Base-by-base conservation (phyloP, 1,140 invertebrate genomes). In the Drosophila nebulosa region DNA sequence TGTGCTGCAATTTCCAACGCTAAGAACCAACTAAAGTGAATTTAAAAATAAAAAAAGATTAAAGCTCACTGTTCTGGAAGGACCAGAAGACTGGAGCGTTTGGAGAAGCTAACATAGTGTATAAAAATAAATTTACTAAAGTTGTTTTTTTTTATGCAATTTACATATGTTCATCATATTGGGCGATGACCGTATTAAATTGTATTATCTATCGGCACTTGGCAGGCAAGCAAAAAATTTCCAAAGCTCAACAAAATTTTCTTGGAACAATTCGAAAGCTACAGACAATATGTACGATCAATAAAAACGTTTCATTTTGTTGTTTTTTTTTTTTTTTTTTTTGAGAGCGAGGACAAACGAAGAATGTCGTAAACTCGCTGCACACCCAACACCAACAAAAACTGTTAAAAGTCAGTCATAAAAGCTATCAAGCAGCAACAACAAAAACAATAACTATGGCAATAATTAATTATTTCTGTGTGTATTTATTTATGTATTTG, bases 331-430 rank as follows among this genome's bases (percentile, higher is more conserved):
- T n/a, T n/a, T n/a, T n/a, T n/a, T n/a, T n/a, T 10, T 50, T 51
- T 56, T 24, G 22, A 53, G 30, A 22, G 35, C 30, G 58, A 58
- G 72, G 63, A 65, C 62, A 57, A 62, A 42, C 22, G 51, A 36
- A 32, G 3, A 58, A 57, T 61, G 74, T 71, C 74, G 58, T 85
- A 74, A 86, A 85, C 32, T 66, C 74, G 63, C 85, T 32, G 65
- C 80, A 64, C 78, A 60, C 24, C 52, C 26, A 69, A 79, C 39
- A 42, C 16, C 39, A 46, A 42, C 6, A 18, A 46, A 10, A 61
- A 46, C 18, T 52, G 39, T 26, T 68, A 65, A 46, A 80, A 80
- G 59, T 36, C 32, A 55, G 26, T 50, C 27, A 86, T 86, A 80
- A 86, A 84, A 71, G 18, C 57, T 24, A 39, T 63, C 59, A 30